These are phyloP conservation scores for Cryptotermes secundus DNA, from an alignment of 1,140 invertebrate species.

Conservation along the genomic window DNA sequence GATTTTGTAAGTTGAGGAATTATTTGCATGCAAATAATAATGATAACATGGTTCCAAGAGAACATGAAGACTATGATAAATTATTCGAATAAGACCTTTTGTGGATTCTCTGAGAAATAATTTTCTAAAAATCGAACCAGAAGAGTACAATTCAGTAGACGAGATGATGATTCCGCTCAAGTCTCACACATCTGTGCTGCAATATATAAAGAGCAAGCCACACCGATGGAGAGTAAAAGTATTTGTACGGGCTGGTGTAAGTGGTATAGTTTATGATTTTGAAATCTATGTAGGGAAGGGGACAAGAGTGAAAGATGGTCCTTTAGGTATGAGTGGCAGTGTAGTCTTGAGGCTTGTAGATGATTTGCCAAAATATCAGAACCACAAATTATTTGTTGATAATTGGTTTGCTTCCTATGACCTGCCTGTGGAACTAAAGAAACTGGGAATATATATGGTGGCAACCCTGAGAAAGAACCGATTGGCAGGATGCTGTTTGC, in stretches of 20 bases:
- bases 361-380: not conserved
- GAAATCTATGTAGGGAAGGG: slow-evolving; percentile 37
- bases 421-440: slow-evolving; percentile 26
- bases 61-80: slow-evolving; percentile 31
- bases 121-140: no score
- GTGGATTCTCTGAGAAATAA: slow-evolving; percentile 38
- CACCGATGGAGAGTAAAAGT: slow-evolving; percentile 43
- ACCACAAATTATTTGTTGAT: slow-evolving; percentile 25
- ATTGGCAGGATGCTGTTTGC: no score
- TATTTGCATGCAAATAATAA: slow-evolving; percentile 36
- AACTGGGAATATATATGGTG: not conserved
- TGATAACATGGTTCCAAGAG: slow-evolving; percentile 7
- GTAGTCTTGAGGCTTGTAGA: slow-evolving; percentile 25
- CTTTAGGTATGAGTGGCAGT: slow-evolving; percentile 23
- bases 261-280: slow-evolving; percentile 39
- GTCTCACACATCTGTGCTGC: slow-evolving; percentile 38
- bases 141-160: slow-evolving; percentile 45
- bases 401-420: slow-evolving; percentile 30
- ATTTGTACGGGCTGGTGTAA: slow-evolving; percentile 36
- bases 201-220: slow-evolving; percentile 43
- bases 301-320: not conserved
- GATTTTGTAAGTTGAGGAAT: slow-evolving; percentile 31
- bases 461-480: no score
- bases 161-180: slow-evolving; percentile 44
- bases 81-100: slow-evolving; percentile 36